Percentiles rank a stretch among this genome's conserved stretches.
Conservation (phyloP, 1,140 invertebrate species). For the Bombus soroeensis region DNA sequence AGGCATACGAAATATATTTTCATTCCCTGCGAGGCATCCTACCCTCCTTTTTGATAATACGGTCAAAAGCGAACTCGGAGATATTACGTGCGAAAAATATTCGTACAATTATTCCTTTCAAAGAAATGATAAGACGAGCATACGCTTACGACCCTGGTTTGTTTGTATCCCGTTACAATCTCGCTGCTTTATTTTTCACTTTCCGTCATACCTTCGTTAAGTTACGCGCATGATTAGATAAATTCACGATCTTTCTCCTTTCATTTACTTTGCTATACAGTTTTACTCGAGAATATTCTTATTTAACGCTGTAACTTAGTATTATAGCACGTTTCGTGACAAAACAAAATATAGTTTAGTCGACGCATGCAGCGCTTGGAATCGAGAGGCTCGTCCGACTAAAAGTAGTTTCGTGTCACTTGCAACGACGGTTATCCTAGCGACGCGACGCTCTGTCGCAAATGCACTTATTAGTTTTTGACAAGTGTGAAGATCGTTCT, state of each 20-base stretch:
- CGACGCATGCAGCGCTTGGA: no score
- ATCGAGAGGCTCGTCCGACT: not conserved
- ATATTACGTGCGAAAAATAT: slow-evolving; percentile 1
- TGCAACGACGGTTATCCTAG: not conserved
- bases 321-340: not conserved
- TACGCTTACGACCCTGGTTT: not conserved
- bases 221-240: not conserved
- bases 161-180: not conserved
- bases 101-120: not conserved
- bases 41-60: not conserved
- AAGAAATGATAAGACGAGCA: not conserved
- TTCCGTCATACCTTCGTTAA: not conserved
- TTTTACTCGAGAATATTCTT: not conserved
- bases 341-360: not conserved
- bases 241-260: not conserved
- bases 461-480: not conserved
- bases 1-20: slow-evolving; percentile 41
- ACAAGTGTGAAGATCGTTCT: not conserved
- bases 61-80: not conserved
- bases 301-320: not conserved
- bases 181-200: not conserved
- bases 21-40: not conserved
- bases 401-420: not conserved
- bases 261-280: not conserved
- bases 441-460: not conserved